Base-by-base conservation (phyloP, 64 coral and sea anemone genomes). In the Anthopleura sola region DNA sequence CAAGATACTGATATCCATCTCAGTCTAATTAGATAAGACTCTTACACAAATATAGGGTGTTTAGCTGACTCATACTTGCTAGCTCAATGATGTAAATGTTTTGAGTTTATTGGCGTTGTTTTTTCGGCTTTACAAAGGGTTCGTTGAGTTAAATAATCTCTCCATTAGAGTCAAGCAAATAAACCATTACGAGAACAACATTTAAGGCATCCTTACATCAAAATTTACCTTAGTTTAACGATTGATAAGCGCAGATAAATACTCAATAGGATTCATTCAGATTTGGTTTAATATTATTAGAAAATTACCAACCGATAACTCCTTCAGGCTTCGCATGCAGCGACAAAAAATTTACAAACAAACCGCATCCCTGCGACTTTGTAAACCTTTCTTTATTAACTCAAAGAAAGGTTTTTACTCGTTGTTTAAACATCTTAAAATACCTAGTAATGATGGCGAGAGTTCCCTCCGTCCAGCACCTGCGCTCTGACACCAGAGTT, bases 1-100 rank as follows among this genome's bases (percentile, higher is more conserved):
- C 31, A 14, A 71, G 14, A 71, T 34, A 15, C 29, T 71, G 66
- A 71, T 71, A 34, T 71, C 29, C 14, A 71, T 71, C 66, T 71
- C n/a, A n/a, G n/a, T n/a, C 12, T 71, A 71, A 71, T 71, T 71
- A 71, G 66, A 71, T 71, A 71, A 71, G 26, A 71, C 24, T 71
- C 28, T 71, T 71, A 71, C 28, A 31, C 66, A 71, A 71, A 71
- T 71, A 71, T 71, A 71, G 34, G 66, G 66, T 34, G 28, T 71
- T 71, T 71, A 71, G 66, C 24, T 71, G 66, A 71, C 2, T 71
- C 29, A 32, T n/a, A 15, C 26, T 32, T 71, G 66, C 26, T 32
- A 9, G 29, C 28, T 71, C 28, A 71, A 20, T 71, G 24, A 3
- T 31, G 31, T 34, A 71, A 34, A 71, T 71, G 66, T 71, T 71